Evolutionary conservation across 92 coral and sea anemone species (phyloP), one percentile per base, ranked within the genome.

Genomic region (Zoanthus sansibaricus): DNA sequence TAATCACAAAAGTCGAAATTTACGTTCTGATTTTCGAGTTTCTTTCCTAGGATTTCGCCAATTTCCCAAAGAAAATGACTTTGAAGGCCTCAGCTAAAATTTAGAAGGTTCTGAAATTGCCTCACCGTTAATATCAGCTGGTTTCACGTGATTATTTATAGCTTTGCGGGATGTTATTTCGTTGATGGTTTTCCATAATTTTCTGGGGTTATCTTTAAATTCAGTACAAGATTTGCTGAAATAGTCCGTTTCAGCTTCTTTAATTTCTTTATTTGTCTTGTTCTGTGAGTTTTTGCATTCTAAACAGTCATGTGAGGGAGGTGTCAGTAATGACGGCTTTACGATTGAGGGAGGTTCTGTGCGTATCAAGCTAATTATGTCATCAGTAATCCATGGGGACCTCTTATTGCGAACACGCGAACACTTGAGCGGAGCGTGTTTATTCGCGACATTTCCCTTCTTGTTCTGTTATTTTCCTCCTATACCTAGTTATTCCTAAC

Each of bases 181-280:
- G 25, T 78, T 78, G 1, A 84, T 84, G 31, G 77, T 67, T 37
- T 67, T 45, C 77, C 87, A 67, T 12, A 67, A 33, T 82, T 82
- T 56, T 9, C 64, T 48, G 13, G 71, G 70, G 62, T 71, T 71
- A 25, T 58, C 77, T 73, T 61, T 14, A 52, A 7, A 71, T 15
- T 25, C 56, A 25, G 70, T 1, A 84, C 64, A 71, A 5, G 74
- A 46, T 5, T 73, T 84, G 32, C 77, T 48, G 58, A 71, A 72
- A 56, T 73, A 84, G 30, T 54, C 30, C n/a, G 62, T 25, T 42
- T 83, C 71, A 2, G 87, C 79, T 71, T 71, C 11, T 5, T 72
- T 72, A 9, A 84, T 72, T 72, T 72, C 49, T 48, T 72, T 72
- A 16, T 84, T 84, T 10, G 47, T 18, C 10, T 48, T 55, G 51